phyloP scores from a whole-genome alignment of 2,888 invertebrate genomes.

The Zeuzera pyrina region DNA sequence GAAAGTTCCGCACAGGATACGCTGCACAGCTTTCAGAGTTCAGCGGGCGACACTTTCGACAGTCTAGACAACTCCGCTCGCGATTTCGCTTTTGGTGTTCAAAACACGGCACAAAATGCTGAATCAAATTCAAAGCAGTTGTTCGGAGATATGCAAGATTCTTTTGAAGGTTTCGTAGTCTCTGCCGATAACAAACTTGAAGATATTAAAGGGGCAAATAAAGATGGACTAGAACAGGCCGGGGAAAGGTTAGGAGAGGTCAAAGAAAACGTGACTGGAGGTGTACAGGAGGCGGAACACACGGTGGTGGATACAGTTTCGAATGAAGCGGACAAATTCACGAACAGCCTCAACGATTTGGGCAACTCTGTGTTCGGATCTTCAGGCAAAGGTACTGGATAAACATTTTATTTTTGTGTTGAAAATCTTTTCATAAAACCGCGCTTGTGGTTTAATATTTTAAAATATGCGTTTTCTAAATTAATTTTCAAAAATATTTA shows the following conservation, averaged over 20 bases:
- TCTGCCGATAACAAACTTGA: slow-evolving; percentile 59
- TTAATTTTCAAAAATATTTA: neutral
- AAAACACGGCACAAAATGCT: slow-evolving; percentile 28
- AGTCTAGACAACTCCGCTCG: slow-evolving; percentile 58
- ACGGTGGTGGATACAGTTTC: slow-evolving; percentile 32
- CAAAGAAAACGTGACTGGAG: slow-evolving; percentile 25
- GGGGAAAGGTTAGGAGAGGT: slow-evolving; percentile 38
- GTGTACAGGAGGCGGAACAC: slow-evolving; percentile 29
- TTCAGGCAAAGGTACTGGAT: slow-evolving; percentile 54
- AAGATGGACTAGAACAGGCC: slow-evolving; percentile 35
- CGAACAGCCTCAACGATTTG: slow-evolving; percentile 58
- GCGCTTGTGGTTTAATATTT: no score
- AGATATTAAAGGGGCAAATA: slow-evolving; percentile 42
- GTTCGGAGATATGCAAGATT: slow-evolving; percentile 45
- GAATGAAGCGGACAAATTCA: slow-evolving; percentile 52
- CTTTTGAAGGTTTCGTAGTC: slow-evolving; percentile 62
- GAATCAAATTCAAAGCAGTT: slow-evolving; percentile 42
- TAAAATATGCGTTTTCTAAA: neutral
- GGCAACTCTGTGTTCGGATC: slow-evolving; percentile 61
- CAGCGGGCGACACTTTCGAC: slow-evolving; percentile 62
- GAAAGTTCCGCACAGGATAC: slow-evolving; percentile 61
- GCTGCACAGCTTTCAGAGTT: slow-evolving; percentile 62
- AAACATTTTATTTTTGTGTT: neutral
- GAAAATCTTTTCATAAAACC: no score
- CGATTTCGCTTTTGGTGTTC: slow-evolving; percentile 39